Base-by-base conservation (phyloP, 2,888 invertebrate genomes). In the Rhingia campestris region DNA sequence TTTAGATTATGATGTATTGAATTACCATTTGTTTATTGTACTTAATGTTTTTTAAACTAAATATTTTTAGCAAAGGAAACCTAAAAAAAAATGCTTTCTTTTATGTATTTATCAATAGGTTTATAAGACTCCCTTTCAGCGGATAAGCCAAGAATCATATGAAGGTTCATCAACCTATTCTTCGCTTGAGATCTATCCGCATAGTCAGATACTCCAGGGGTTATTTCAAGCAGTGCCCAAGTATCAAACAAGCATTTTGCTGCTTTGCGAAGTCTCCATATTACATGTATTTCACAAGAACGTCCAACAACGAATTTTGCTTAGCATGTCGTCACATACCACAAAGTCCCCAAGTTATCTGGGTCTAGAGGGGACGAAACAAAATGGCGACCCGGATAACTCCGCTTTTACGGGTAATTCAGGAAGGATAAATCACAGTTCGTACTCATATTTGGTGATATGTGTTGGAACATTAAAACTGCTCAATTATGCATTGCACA, bases 231-330 rank as follows among this genome's bases (percentile, higher is more conserved):
- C 89, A 32, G 88, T 90, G 74, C 90, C 91, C 77, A 91, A 91
- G 86, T 91, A 90, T 86, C 91, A 91, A 86, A 88, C 90, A 10
- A 91, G 89, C 76, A 89, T 92, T 61, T 63, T 89, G 75, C 86
- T 92, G 54, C 88, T 91, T 70, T 92, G 91, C 77, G 91, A 91
- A 85, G 91, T 91, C 9, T 90, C 91, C 76, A 91, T 92, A 75
- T 87, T 91, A 72, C 91, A 91, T 74, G 90, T 92, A 14, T 92
- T 91, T 87, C 91, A 91, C 87, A 91, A 91, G 88, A 91, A 89
- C 81, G 91, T 91, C 41, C 91, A 91, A 86, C 90, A 90, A 86
- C 90, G 91, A 86, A 89, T 92, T 54, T 86, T 88, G 41, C 88
- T 91, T 32, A 90, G 89, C 86, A 88, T 88, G 74, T 87, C 89